Evolutionary conservation across 1,140 invertebrate species (phyloP), one percentile per base, ranked within the genome.

Genomic region (Drosophila gunungcola): DNA sequence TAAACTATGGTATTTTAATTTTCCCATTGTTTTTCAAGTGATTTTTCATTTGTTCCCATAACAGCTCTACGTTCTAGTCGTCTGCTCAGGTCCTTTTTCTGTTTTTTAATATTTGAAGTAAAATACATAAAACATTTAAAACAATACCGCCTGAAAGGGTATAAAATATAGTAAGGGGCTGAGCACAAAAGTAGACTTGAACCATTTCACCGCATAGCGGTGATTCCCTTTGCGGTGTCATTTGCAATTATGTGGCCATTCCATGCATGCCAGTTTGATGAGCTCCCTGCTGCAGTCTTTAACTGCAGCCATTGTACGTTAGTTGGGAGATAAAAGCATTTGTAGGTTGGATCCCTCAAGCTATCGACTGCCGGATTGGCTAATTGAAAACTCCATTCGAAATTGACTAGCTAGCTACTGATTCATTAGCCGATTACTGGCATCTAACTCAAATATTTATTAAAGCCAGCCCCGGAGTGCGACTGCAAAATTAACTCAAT

Each of bases 211-310:
- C 65, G 51, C 12, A 10, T 11, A 2, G 13, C 11, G 11, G 51
- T 38, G 29, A 58, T 60, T 60, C 53, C 39, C 67, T 78, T 78
- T 78, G 74, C 74, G 73, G 74, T 77, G 73, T 81, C 78, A 73
- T 77, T 81, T 77, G 61, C 78, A 81, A 81, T 81, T 81, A 81
- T 81, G 52, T 54, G 55, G 60, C 56, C 52, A 78, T 65, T 36
- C 73, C 56, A 76, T 80, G 70, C 78, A 70, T 77, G 61, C 55
- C 51, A 57, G 46, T 72, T 72, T 63, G 49, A 77, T 56, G 55
- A 64, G 78, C 67, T 72, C 29, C n/a, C 34, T 29, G n/a, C 41
- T 49, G 42, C 34, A 55, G 25, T 51, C 63, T 56, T 61, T 54
- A 52, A 25, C 16, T 62, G 43, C 36, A 78, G 62, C 69, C 73